Evolutionary conservation across 2,113 vertebrate species (phyloP).

Genomic region (Chionomys nivalis): DNA sequence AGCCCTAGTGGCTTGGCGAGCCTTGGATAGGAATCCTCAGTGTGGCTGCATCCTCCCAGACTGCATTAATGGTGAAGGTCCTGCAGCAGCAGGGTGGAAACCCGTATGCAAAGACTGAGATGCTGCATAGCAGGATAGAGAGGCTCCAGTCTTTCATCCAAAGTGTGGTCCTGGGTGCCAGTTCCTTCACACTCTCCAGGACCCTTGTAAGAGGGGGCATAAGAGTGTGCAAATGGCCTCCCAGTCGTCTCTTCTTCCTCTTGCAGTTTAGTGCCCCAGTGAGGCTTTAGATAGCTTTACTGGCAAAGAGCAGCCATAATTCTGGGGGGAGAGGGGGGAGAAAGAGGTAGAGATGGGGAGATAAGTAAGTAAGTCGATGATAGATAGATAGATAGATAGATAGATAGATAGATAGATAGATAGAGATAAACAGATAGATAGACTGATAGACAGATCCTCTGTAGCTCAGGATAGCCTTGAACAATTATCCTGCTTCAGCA

Average conservation of each 20-base stretch:
- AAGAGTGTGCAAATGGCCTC: background rate
- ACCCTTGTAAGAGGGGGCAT: fast-evolving
- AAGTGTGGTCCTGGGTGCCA: no score
- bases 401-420: background rate
- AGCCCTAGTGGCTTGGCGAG: no score
- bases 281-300: background rate
- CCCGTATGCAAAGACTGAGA: no score
- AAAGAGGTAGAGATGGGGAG: background rate
- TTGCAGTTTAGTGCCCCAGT: background rate
- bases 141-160: fast-evolving
- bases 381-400: background rate
- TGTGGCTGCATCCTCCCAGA: no score
- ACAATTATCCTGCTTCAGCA: background rate
- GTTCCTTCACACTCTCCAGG: background rate
- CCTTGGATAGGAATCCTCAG: no score
- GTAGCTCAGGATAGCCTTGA: background rate
- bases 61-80: no score
- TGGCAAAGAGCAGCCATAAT: no score
- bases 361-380: background rate
- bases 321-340: background rate
- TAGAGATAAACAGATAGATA: background rate
- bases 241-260: background rate
- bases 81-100: background rate
- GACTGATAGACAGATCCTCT: background rate
- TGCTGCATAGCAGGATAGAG: background rate